phyloP scores from a whole-genome alignment of 2,888 invertebrate species.

The Dascillus cervinus region DNA sequence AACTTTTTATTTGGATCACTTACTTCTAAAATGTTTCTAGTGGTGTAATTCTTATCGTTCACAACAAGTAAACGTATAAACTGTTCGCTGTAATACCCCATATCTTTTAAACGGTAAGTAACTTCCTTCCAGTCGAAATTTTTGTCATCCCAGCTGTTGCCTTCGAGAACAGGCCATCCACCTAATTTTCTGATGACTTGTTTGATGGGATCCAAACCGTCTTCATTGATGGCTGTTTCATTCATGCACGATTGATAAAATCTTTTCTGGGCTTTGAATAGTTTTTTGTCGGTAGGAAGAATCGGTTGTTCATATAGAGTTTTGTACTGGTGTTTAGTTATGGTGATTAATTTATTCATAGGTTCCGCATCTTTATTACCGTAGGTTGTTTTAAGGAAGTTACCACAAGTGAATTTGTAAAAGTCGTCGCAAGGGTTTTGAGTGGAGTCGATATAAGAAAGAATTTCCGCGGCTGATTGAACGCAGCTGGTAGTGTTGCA shows the following conservation, averaged over 20 bases:
- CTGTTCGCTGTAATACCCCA: slow-evolving; percentile 17
- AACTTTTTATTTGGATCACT: not conserved
- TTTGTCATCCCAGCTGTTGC: slow-evolving; percentile 20
- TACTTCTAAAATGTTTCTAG: not conserved
- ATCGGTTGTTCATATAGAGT: slow-evolving; percentile 5
- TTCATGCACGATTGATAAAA: slow-evolving; percentile 25
- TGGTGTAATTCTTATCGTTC: not conserved
- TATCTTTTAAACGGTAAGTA: slow-evolving; percentile 22
- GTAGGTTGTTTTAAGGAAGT: slow-evolving; percentile 57
- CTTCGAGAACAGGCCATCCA: slow-evolving; percentile 31
- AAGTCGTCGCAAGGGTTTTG: slow-evolving; percentile 73
- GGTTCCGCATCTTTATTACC: not conserved
- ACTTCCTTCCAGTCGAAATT: slow-evolving; percentile 26
- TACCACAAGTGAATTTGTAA: slow-evolving; percentile 68
- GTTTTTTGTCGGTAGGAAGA: slow-evolving; percentile 6
- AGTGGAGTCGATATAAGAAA: slow-evolving; percentile 56
- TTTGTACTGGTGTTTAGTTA: not conserved
- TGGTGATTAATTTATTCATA: not conserved
- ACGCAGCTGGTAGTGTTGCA: slow-evolving; percentile 47
- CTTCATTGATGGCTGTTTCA: slow-evolving; percentile 17
- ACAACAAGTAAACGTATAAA: not conserved
- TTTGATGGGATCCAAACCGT: slow-evolving; percentile 15
- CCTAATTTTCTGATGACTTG: slow-evolving; percentile 23
- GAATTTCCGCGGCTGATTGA: slow-evolving; percentile 61
- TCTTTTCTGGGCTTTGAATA: slow-evolving; percentile 6